Base-by-base conservation (phyloP, 2,888 invertebrate species). In the Dichetophora obliterata region DNA sequence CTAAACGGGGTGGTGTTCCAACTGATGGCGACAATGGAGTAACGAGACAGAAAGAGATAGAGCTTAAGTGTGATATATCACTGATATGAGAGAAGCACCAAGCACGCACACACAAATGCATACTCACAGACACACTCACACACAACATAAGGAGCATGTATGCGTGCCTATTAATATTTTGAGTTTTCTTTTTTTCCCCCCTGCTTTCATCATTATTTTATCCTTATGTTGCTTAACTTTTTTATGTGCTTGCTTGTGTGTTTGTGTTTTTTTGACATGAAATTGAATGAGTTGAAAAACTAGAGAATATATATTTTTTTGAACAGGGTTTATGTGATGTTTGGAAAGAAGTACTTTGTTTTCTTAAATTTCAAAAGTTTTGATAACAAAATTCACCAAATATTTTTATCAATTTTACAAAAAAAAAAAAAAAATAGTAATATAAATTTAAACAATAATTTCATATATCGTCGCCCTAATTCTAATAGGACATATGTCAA, bases 11-110 rank as follows among this genome's bases (percentile, higher is more conserved):
- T 65, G 34, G 11, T 22, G 65, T 5, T 19, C 22, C 1, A 11
- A 22, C 65, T 37, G 4, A 37, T 22, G 16, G 9, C 14, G 19
- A 22, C 4, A 48, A 22, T 48, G 22, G 19, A 8, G 50, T 14
- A 52, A 27, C 19, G 8, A 31, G 14, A 14, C 34, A 59, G n/a
- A 22, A 68, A 68, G 43, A 37, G 43, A 50, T 48, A 61, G 24
- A 66, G 48, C 37, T 43, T n/a, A n/a, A 48, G 61, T 27, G 72
- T 61, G 61, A 59, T 71, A 50, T 59, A 73, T 73, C 65, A 63
- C 73, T 63, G 24, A 63, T 50, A 9, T 66, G 59, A 27, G 50
- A 66, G 50, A 63, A 52, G 31, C 43, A 19, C 48, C 52, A 43
- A 66, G 19, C 57, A 61, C 5, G 50, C 24, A 61, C 4, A 73